These are phyloP conservation scores for Nipponia nippon DNA, from an alignment of 2,113 vertebrate species.

Conservation along the genomic window DNA sequence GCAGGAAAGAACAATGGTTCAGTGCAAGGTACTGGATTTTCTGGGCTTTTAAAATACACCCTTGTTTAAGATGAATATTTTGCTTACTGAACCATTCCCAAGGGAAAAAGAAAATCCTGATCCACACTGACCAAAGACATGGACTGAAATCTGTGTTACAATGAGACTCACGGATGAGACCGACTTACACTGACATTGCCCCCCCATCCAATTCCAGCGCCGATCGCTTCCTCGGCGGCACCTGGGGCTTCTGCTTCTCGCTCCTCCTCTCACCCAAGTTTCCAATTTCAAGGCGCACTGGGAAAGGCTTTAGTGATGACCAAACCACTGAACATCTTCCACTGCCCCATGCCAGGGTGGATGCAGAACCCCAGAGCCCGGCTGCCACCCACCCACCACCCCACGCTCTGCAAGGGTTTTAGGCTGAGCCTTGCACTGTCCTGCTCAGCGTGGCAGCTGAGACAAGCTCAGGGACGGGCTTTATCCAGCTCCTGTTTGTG, in stretches of 20 bases:
- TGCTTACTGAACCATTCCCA: neutral
- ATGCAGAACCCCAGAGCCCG: rapidly evolving
- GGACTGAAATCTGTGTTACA: neutral
- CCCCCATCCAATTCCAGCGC: neutral
- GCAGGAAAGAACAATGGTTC: conserved; percentile 15
- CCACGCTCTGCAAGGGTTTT: neutral
- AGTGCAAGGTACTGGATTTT: neutral
- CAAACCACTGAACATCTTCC: neutral
- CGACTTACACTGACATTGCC: neutral
- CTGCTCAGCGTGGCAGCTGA: neutral
- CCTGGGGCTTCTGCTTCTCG: neutral
- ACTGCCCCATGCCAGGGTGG: neutral
- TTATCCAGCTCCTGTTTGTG: neutral
- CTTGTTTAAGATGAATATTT: neutral
- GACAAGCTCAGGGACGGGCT: neutral
- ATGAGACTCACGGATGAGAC: neutral
- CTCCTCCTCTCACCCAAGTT: neutral
- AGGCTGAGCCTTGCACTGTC: neutral
- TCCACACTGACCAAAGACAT: neutral
- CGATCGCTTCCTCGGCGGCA: rapidly evolving
- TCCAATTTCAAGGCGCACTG: neutral
- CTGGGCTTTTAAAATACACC: neutral
- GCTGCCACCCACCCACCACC: neutral
- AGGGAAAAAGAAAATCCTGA: neutral
- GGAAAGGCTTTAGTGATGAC: neutral